Evolutionary conservation across 2,113 vertebrate species (phyloP).

Genomic region (Lasiurus borealis): DNA sequence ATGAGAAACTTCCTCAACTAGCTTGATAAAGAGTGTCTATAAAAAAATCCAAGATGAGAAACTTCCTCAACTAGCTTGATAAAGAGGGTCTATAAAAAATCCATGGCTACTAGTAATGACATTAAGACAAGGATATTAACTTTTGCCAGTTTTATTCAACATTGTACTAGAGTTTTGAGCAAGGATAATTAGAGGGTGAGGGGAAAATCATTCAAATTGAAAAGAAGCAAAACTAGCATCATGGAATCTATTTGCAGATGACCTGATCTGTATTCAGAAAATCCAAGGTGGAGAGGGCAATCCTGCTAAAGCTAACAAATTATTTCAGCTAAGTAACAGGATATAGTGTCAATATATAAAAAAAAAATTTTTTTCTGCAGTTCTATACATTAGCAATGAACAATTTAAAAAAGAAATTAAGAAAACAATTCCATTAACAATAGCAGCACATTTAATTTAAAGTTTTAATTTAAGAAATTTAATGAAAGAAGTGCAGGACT

Average conservation of each 20-base stretch:
- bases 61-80: not conserved
- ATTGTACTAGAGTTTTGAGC: not conserved
- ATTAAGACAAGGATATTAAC: not conserved
- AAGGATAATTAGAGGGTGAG: not conserved
- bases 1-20: not conserved
- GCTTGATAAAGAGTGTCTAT: not conserved
- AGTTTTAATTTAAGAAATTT: not conserved
- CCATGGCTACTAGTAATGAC: not conserved
- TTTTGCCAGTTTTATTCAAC: not conserved
- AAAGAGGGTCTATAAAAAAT: not conserved
- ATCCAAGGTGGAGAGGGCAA: not conserved
- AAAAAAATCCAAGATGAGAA: not conserved
- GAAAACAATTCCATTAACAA: not conserved
- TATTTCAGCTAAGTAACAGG: not conserved
- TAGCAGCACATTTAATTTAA: not conserved
- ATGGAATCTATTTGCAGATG: not conserved
- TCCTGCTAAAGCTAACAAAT: not conserved
- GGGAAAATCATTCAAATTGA: not conserved
- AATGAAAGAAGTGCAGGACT: not conserved
- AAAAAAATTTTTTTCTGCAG: not conserved
- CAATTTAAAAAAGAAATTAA: not conserved
- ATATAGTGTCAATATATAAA: not conserved
- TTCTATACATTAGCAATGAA: not conserved
- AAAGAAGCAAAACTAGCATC: not conserved
- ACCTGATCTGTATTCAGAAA: not conserved